These are phyloP conservation scores for Halichoerus grypus DNA, from an alignment of 2,113 vertebrate genomes.

Conservation along the genomic window DNA sequence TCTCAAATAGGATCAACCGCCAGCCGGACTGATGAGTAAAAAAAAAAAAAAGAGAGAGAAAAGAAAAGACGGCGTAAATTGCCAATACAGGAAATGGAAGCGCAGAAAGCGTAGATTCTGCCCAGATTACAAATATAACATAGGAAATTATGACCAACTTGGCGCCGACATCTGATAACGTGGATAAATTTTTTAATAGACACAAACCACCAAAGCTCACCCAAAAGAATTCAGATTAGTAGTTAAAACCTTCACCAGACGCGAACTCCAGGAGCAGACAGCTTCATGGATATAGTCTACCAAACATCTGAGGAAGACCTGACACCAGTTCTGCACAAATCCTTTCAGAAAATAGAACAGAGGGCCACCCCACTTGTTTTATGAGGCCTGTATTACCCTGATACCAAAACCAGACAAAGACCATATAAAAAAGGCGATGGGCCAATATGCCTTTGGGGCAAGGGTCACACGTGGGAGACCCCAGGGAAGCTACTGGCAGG, in stretches of 20 bases:
- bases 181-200: neutral
- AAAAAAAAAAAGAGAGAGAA: neutral
- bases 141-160: neutral
- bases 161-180: neutral
- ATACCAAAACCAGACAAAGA: neutral
- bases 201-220: neutral
- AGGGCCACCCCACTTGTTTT: neutral
- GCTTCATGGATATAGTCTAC: neutral
- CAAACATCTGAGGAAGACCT: neutral
- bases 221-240: neutral
- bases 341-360: neutral
- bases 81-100: neutral
- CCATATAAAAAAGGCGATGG: neutral
- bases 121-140: neutral
- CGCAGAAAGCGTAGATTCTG: neutral
- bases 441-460: neutral
- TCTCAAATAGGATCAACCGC: slow-evolving; percentile 14
- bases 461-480: neutral
- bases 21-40: neutral
- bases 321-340: neutral
- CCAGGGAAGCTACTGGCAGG: neutral
- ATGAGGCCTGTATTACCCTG: neutral
- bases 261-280: neutral
- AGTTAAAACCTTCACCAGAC: neutral
- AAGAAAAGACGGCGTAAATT: neutral